phyloP scores from a whole-genome alignment of 2,888 invertebrate genomes.

The Cephus rjabovi region DNA sequence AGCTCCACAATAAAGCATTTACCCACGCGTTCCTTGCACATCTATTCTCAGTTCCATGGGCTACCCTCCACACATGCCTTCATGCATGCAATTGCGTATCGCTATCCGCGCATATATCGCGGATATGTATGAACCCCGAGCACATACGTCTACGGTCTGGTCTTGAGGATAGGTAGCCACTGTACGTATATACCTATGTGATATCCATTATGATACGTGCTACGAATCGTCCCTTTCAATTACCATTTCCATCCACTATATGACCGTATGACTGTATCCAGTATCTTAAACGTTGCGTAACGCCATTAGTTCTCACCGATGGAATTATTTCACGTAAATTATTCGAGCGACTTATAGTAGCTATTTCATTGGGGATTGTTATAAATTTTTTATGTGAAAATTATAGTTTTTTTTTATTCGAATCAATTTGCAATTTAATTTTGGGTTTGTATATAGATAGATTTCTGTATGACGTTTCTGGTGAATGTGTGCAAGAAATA shows the following conservation, averaged over 20 bases:
- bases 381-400: neutral
- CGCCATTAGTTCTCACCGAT: neutral
- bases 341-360: neutral
- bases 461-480: neutral
- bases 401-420: neutral
- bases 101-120: constrained; percentile 26
- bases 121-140: constrained; percentile 27
- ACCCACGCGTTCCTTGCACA: constrained; percentile 51
- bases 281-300: neutral
- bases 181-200: constrained; percentile 13
- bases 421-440: neutral
- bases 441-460: neutral
- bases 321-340: neutral
- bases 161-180: neutral
- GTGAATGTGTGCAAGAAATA: neutral
- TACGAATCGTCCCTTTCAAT: constrained; percentile 42
- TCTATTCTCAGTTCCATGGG: constrained; percentile 38
- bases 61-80: constrained; percentile 40
- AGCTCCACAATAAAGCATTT: constrained; percentile 57
- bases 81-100: constrained; percentile 48
- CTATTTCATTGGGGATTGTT: neutral
- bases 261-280: neutral
- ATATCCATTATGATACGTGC: constrained; percentile 33
- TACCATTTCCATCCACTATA: constrained; percentile 26
- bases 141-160: neutral